Evolutionary conservation across 2,888 invertebrate species (phyloP), one percentile per base, ranked within the genome.

Genomic region (Epsilonema sp.): DNA sequence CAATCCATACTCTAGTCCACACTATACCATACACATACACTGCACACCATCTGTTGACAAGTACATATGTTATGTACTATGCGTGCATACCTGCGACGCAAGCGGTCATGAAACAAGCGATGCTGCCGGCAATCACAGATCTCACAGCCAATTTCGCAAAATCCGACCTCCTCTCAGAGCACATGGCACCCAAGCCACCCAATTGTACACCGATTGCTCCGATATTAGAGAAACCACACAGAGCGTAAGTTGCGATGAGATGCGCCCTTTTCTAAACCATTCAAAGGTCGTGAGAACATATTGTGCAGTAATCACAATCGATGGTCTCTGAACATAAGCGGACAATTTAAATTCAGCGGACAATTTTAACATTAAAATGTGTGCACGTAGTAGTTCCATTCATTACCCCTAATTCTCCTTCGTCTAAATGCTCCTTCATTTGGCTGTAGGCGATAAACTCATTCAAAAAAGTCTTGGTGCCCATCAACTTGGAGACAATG

Each of bases 141-240:
- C 59, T 39, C 3, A 58, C 42, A n/a, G 51, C 55, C 24, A 46
- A 3, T 39, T 54, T 49, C 4, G 58, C 53, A 26, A 59, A 51
- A 16, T 45, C 38, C 5, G 45, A 37, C 31, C 50, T 57, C 40
- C 52, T 46, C 41, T 50, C 38, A 13, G 58, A 57, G 36, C 53
- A 53, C 54, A 58, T 51, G 16, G 49, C 42, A 20, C 48, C 44
- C 4, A 59, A 47, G 19, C 37, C 26, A 19, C 66, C 69, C 23
- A 69, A 53, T 52, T 65, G 64, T 25, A 67, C 60, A 2, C 69
- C 69, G 31, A 69, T 64, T 23, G 66, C 65, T 26, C 65, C 56
- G 24, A 69, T 55, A 54, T 69, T 69, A 26, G 69, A 60, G 55
- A 70, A 70, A 2, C 70, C 68, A 56, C 70, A 70, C 41, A 70